Evolutionary conservation across 2,113 vertebrate species (phyloP).

Genomic region (Aplodontia rufa): DNA sequence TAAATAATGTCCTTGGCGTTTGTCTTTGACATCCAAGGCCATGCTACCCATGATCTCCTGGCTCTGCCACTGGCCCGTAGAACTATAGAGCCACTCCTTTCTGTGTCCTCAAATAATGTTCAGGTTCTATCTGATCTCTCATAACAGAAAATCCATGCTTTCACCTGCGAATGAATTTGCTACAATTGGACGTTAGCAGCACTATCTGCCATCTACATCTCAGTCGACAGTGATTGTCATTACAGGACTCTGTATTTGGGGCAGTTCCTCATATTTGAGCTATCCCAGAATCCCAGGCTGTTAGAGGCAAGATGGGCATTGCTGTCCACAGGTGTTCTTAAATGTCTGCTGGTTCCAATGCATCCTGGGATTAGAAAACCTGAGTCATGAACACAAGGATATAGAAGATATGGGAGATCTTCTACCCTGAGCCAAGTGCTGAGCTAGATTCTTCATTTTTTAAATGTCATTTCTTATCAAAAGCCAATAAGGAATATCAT

Average conservation of each 20-base stretch:
- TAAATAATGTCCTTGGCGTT: slow-evolving; percentile 53
- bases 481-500: neutral
- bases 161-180: slow-evolving; percentile 28
- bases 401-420: neutral
- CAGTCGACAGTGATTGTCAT: neutral
- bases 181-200: neutral
- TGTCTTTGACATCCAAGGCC: neutral
- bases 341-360: neutral
- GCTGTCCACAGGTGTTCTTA: neutral
- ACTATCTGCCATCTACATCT: neutral
- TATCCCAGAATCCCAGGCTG: neutral
- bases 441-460: neutral
- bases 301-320: neutral
- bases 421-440: neutral
- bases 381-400: neutral
- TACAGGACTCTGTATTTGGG: neutral
- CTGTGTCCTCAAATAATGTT: slow-evolving; percentile 29
- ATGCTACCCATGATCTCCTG: neutral
- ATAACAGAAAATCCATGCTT: slow-evolving; percentile 1
- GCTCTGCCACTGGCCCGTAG: neutral
- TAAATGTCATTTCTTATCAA: neutral
- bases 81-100: neutral
- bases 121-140: neutral
- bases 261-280: neutral
- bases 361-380: neutral